Base-by-base conservation (phyloP, 1,140 invertebrate species). In the Lepeophtheirus salmonis region DNA sequence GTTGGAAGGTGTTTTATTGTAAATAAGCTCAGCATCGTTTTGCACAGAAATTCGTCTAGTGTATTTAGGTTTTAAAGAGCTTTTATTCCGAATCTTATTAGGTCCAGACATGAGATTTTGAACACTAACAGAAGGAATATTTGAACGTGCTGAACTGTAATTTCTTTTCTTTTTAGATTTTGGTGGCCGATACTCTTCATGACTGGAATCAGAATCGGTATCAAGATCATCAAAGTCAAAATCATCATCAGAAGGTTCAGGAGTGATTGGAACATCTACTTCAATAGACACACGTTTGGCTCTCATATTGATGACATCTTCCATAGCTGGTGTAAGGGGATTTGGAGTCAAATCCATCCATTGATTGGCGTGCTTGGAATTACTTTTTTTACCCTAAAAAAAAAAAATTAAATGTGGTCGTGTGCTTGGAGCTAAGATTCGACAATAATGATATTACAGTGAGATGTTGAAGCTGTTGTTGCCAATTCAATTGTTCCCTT, bases 261-360 rank as follows among this genome's bases (percentile, higher is more conserved):
- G 59, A 6, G 59, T 61, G 14, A 61, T 61, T 21, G 59, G 59
- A 25, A 50, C 18, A 22, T 50, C 48, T 3, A 54, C 22, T 13
- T 50, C 59, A 1, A 50, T 20, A 16, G 59, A 54, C 13, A 61
- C 21, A 2, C 59, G 49, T 23, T 53, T 56, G 16, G 49, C 23
- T 2, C 59, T 10, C 50, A 56, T 61, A 12, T 52, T 17, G 14
- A 61, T 61, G 4, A 61, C 59, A 6, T 56, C 50, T 22, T 61
- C 50, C 59, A 61, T 61, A 50, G 59, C 59, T 56, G 59, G 59
- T 12, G 59, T 61, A 13, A 56, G 13, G 1, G 48, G 48, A 20
- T 24, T 53, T 10, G 23, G 10, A 2, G 21, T 23, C 4, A 53
- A 24, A 21, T 61, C 51, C 20, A 24, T n/a, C 30, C 30, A 41